These are phyloP conservation scores for Tetrapedia diversipes DNA, from an alignment of 2,888 invertebrate genomes.

Conservation along the genomic window DNA sequence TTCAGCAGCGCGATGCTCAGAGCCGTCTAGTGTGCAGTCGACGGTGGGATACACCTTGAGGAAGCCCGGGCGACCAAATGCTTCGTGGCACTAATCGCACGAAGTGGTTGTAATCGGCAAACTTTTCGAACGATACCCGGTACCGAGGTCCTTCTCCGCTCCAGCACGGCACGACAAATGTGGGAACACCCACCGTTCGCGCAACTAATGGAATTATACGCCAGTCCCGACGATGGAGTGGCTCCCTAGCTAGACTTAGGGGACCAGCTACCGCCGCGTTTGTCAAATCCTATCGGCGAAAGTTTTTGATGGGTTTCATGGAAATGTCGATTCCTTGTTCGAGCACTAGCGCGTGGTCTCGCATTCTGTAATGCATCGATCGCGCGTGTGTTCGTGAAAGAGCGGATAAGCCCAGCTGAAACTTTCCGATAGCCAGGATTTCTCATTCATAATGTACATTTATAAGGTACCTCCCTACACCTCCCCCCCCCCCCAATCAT, in stretches of 20 bases:
- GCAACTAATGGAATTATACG: conserved; percentile 74
- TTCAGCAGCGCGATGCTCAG: conserved; percentile 31
- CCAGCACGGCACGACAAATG: conserved; percentile 59
- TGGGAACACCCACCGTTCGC: conserved; percentile 65
- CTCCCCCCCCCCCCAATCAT: too few species aligned
- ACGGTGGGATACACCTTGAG: background rate
- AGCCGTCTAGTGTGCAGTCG: conserved; percentile 24
- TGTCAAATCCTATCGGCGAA: conserved; percentile 64
- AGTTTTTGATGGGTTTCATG: conserved; percentile 64
- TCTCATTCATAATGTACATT: background rate
- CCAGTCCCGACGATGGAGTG: conserved; percentile 52
- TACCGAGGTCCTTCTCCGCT: conserved; percentile 28
- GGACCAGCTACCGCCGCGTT: conserved; percentile 38
- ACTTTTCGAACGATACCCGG: conserved; percentile 68
- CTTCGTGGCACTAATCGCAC: conserved; percentile 64
- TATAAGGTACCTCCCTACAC: too few species aligned
- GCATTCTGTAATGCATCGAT: conserved; percentile 34
- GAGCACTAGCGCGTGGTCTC: conserved; percentile 2
- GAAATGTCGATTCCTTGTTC: conserved; percentile 56
- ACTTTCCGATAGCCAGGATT: conserved; percentile 6
- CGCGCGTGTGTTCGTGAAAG: conserved; percentile 4
- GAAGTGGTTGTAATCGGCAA: conserved; percentile 70
- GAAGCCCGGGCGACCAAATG: conserved; percentile 42
- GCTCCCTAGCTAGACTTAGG: conserved; percentile 60
- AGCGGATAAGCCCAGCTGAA: conserved; percentile 23